phyloP scores from a whole-genome alignment of 2,797 vertebrate genomes.

The Tragopan temminckii region DNA sequence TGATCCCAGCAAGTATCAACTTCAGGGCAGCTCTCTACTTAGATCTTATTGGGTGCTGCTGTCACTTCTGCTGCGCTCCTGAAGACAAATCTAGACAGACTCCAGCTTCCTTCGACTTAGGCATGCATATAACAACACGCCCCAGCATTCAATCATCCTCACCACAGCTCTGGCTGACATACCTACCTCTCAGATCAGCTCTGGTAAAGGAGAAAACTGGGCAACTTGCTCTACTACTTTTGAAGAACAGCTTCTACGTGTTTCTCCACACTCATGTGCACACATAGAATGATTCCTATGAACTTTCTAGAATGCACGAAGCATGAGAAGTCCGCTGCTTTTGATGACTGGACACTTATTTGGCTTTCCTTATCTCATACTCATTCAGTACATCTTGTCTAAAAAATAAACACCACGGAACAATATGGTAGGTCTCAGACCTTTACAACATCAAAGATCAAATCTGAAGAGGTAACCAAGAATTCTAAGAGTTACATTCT shows the following conservation, averaged over 20 bases:
- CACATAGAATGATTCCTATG: neutral
- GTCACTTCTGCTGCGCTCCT: neutral
- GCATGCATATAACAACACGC: neutral
- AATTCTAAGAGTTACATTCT: neutral
- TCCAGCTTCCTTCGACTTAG: neutral
- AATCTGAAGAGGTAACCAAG: neutral
- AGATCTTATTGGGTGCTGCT: neutral
- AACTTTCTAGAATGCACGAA: neutral
- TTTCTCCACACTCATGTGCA: neutral
- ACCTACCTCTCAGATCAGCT: neutral
- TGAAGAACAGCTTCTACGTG: neutral
- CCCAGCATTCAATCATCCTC: neutral
- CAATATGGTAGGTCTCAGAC: neutral
- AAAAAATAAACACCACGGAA: neutral
- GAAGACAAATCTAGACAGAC: neutral
- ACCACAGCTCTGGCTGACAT: neutral
- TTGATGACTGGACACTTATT: neutral
- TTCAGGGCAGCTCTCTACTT: neutral
- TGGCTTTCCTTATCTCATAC: neutral
- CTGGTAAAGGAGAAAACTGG: neutral
- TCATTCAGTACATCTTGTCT: neutral
- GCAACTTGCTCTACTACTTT: neutral
- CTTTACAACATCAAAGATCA: neutral
- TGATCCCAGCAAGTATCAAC: neutral
- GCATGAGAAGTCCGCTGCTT: neutral